Percentiles rank a stretch among this genome's conserved stretches.
phyloP scores from a whole-genome alignment of 2,888 invertebrate species.

The Drosophila putrida region DNA sequence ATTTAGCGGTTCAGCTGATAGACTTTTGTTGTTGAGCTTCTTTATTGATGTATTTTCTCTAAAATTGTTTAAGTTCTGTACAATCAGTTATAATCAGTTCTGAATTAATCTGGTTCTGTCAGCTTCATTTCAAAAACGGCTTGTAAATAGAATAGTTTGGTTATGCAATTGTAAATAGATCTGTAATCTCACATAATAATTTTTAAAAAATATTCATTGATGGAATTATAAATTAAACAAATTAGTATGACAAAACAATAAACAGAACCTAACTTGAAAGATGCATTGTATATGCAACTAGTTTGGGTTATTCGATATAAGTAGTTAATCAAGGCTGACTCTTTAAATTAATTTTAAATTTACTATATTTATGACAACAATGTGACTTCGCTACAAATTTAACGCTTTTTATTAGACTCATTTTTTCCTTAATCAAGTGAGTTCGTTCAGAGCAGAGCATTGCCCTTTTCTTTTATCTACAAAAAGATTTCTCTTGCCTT shows the following conservation, averaged over 20 bases:
- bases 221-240: neutral
- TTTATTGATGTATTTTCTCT: too few species aligned
- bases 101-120: too few species aligned
- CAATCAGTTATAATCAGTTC: too few species aligned
- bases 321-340: neutral
- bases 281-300: neutral
- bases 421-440: conserved; percentile 1
- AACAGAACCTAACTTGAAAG: neutral
- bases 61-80: too few species aligned
- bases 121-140: too few species aligned
- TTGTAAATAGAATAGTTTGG: too few species aligned
- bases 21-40: too few species aligned
- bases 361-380: neutral
- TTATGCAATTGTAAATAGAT: neutral
- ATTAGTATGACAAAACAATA: neutral
- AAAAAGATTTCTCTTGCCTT: conserved; percentile 18
- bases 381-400: neutral
- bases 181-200: too few species aligned
- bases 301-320: neutral
- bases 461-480: conserved; percentile 23
- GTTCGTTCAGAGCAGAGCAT: conserved; percentile 18
- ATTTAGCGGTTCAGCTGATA: too few species aligned
- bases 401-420: conserved; percentile 19
- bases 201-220: conserved; percentile 1
- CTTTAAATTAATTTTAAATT: neutral